phyloP scores from a whole-genome alignment of 1,140 invertebrate genomes.

The Teleopsis dalmanni region DNA sequence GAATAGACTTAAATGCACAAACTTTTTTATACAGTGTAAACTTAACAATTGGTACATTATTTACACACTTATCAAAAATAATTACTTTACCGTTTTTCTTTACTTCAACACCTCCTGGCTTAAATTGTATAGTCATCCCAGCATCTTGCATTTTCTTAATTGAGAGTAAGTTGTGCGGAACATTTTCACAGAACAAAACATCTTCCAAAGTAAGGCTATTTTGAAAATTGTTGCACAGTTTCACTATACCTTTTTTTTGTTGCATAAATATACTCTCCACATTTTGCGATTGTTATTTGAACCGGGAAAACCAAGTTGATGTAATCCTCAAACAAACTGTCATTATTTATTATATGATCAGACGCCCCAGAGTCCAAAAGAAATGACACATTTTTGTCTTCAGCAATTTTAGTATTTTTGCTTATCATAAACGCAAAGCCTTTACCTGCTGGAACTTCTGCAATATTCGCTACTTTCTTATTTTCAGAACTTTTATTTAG shows the following conservation, averaged over 20 bases:
- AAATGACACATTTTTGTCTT: too few species aligned
- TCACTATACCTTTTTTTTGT: constrained; percentile 9
- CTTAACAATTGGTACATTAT: too few species aligned
- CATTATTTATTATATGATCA: constrained; percentile 32
- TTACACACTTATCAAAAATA: too few species aligned
- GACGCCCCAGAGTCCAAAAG: constrained; percentile 40
- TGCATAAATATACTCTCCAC: constrained; percentile 12
- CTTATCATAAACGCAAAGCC: background rate
- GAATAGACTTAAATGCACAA: constrained; percentile 11
- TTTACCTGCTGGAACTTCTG: too few species aligned
- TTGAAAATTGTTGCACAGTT: constrained; percentile 9
- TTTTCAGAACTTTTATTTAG: too few species aligned
- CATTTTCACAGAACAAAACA: constrained; percentile 7
- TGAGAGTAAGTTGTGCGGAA: constrained; percentile 12
- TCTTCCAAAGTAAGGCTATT: constrained; percentile 10
- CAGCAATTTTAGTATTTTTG: too few species aligned
- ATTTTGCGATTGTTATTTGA: constrained; percentile 14
- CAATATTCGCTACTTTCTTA: too few species aligned
- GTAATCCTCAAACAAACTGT: constrained; percentile 21
- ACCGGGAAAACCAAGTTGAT: background rate
- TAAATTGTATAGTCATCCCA: constrained; percentile 11
- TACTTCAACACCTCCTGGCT: too few species aligned
- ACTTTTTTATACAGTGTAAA: too few species aligned
- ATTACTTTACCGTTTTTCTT: too few species aligned
- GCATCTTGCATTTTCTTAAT: constrained; percentile 14